Evolutionary conservation across 2,797 vertebrate genomes (phyloP).

Genomic region (Darevskia mixta): DNA sequence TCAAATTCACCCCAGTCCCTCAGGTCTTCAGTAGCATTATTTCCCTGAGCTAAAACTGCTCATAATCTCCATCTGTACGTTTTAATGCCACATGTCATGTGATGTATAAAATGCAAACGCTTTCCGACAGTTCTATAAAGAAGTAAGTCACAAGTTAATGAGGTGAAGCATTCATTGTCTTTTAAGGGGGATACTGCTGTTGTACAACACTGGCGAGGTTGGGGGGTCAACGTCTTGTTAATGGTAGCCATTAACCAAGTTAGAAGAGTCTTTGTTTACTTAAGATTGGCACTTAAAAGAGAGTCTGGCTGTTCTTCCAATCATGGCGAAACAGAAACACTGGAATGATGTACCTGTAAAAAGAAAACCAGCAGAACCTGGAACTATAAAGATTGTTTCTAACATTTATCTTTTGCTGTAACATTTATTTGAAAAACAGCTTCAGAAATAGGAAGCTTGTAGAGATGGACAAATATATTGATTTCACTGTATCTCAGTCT

Average conservation of each 20-base stretch:
- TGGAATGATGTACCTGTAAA: neutral
- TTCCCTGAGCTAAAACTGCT: neutral
- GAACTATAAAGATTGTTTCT: neutral
- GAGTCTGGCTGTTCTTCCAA: neutral
- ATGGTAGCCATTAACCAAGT: conserved; percentile 20
- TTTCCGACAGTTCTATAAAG: conserved; percentile 29
- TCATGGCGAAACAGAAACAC: neutral
- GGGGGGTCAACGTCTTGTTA: neutral
- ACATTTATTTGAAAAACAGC: neutral
- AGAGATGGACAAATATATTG: too few species aligned
- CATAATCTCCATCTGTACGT: neutral
- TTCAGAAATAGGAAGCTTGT: conserved; percentile 17
- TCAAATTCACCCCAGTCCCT: neutral
- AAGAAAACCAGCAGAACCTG: neutral
- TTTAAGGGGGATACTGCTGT: conserved; percentile 21
- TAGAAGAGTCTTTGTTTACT: conserved; percentile 7
- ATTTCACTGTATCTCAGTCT: too few species aligned
- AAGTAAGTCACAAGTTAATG: conserved; percentile 19
- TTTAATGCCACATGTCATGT: conserved; percentile 12
- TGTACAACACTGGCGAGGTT: neutral
- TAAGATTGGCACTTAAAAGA: conserved; percentile 14
- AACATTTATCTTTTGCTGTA: neutral
- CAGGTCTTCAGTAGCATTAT: neutral
- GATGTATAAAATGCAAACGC: conserved; percentile 28
- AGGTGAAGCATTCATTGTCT: neutral